Evolutionary conservation across 2,797 vertebrate species (phyloP), one percentile per base, ranked within the genome.

Genomic region (Chelon labrosus): DNA sequence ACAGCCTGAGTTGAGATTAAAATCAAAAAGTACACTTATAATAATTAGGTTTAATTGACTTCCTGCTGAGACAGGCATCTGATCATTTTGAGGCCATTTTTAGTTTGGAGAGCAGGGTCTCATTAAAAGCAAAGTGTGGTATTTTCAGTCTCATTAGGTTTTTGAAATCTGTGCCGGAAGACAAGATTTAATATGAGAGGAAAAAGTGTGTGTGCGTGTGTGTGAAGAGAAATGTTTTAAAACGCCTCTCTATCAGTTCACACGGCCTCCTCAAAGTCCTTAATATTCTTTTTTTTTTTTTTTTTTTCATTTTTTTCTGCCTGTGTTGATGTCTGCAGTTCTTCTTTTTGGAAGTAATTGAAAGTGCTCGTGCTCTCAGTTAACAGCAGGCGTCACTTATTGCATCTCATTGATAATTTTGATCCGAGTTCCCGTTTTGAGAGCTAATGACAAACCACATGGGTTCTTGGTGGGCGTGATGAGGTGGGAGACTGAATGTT

Each of bases 111-210:
- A 51, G 62, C 5, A 35, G 53, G 49, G 49, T 58, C 76, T 78
- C 67, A 79, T 81, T 66, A 81, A 68, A 62, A 27, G 51, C 63
- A 72, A 79, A 70, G 19, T 55, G 54, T 31, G 37, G 19, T 72
- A 60, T 75, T 82, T 82, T 77, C 61, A 71, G 79, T 47, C 64
- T 84, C 79, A 78, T 83, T 83, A 78, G 41, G 51, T 42, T 52
- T 75, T 62, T 78, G 55, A 68, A 76, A 65, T 54, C 37, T 76
- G 61, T 1, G 0, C 55, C 2, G 5, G 52, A 60, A 56, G 63
- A 59, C 46, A 52, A 14, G 17, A 12, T 61, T 71, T 74, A 55
- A 57, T 7, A 19, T 11, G 35, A 50, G 4, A 39, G n/a, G 11
- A 22, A 41, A 51, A 39, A n/a, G 31, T 53, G 42, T 44, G 25